These are phyloP conservation scores for Girardinus metallicus DNA, from an alignment of 2,797 vertebrate species.

Conservation along the genomic window DNA sequence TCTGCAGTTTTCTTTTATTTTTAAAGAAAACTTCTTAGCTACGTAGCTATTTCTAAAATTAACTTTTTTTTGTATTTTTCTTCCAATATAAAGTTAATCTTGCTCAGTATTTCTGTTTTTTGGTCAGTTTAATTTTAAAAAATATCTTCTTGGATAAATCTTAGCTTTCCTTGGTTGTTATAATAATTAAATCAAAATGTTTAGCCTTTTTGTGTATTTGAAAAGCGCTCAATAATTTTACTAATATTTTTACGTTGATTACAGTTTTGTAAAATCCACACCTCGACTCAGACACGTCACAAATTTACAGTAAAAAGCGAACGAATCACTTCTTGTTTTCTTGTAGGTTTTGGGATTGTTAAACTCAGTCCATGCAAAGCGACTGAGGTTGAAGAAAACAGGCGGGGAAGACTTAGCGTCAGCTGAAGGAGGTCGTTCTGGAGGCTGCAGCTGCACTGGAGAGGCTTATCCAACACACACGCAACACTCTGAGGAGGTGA, in stretches of 20 bases:
- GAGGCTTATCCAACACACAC: slow-evolving; percentile 35
- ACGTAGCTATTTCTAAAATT: background rate
- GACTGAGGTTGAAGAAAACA: slow-evolving; percentile 18
- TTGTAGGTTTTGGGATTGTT: slow-evolving; percentile 13
- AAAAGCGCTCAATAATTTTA: background rate
- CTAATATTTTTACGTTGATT: background rate
- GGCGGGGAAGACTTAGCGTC: slow-evolving; percentile 20
- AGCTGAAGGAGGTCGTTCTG: slow-evolving; percentile 35
- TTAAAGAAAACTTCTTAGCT: background rate
- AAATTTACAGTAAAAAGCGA: background rate
- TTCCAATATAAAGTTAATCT: background rate
- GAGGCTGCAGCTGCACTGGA: slow-evolving; percentile 62
- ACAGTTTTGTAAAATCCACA: background rate
- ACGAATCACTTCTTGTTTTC: background rate
- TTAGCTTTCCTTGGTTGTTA: background rate
- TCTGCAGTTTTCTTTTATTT: background rate
- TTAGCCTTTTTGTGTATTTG: background rate
- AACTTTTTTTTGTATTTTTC: background rate
- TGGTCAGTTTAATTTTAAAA: background rate
- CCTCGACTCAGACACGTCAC: background rate
- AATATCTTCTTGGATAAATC: background rate
- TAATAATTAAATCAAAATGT: background rate
- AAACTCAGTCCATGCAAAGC: slow-evolving; percentile 25
- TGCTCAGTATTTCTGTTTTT: too few relatives aligned
- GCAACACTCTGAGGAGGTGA: slow-evolving; percentile 40